Percentiles rank a stretch among this genome's conserved stretches.
Evolutionary conservation across 2,888 invertebrate species (phyloP).

Genomic region (Cheilosia scutellata): DNA sequence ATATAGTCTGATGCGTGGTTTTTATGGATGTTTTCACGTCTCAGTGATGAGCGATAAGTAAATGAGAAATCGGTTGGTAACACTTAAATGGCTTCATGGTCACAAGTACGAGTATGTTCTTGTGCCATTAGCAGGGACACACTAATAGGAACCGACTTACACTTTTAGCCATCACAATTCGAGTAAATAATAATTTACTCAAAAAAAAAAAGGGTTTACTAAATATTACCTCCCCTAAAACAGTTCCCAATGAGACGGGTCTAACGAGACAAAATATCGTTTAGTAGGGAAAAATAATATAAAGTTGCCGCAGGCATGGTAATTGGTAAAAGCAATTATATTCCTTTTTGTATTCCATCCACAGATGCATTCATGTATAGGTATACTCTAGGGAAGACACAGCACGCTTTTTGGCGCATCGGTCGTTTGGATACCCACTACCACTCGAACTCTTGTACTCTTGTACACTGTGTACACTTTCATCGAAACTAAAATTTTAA

Average conservation of each 20-base stretch:
- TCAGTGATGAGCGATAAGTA: too few species aligned
- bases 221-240: not conserved
- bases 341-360: slow-evolving; percentile 3
- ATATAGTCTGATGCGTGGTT: not conserved
- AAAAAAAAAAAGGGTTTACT: not conserved
- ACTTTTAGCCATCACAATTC: too few species aligned
- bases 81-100: too few species aligned
- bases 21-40: too few species aligned
- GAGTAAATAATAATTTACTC: too few species aligned
- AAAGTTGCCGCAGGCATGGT: slow-evolving; percentile 19
- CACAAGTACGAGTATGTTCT: too few species aligned
- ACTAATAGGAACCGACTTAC: too few species aligned
- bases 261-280: not conserved
- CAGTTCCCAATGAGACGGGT: too few species aligned
- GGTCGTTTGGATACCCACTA: not conserved
- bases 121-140: too few species aligned
- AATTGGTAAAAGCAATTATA: slow-evolving; percentile 56
- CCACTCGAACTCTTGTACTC: not conserved
- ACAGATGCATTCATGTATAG: not conserved
- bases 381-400: not conserved
- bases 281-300: slow-evolving; percentile 9
- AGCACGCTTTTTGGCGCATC: not conserved
- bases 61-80: too few species aligned
- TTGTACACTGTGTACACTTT: not conserved
- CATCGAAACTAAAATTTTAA: slow-evolving; percentile 41